A percentile compares a stretch with the other conserved stretches of the same genome.
phyloP scores from a whole-genome alignment of 1,140 invertebrate species.

The Macrosteles quadrilineatus region DNA sequence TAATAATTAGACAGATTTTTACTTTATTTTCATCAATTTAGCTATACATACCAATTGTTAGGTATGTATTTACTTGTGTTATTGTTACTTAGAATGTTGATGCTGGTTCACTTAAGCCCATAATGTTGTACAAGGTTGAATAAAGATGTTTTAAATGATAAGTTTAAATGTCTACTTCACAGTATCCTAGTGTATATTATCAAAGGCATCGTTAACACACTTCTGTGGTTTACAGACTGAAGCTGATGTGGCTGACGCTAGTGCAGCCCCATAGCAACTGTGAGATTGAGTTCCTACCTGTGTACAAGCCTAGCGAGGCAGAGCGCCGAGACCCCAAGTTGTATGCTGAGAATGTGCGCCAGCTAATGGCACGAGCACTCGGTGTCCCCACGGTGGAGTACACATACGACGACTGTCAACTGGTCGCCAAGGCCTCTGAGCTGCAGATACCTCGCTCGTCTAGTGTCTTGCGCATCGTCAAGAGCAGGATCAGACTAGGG shows the following conservation, averaged over 20 bases:
- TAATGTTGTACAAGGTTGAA: too few relatives aligned
- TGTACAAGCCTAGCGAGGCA: conserved; percentile 83
- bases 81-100: too few relatives aligned
- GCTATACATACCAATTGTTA: too few relatives aligned
- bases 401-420: conserved; percentile 87
- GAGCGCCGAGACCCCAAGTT: conserved; percentile 87
- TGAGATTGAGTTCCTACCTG: conserved; percentile 94
- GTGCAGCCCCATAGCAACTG: conserved; percentile 87
- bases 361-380: conserved; percentile 87
- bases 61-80: too few relatives aligned
- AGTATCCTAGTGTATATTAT: too few relatives aligned
- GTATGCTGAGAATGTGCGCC: conserved; percentile 87
- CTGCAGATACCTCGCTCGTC: conserved; percentile 75
- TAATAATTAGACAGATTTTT: too few relatives aligned
- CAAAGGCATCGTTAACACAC: too few relatives aligned
- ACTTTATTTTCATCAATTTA: too few relatives aligned
- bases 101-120: too few relatives aligned
- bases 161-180: too few relatives aligned
- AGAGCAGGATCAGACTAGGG: conserved; percentile 70
- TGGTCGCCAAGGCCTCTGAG: conserved; percentile 79
- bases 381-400: conserved; percentile 86
- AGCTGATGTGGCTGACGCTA: conserved; percentile 86
- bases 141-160: too few relatives aligned
- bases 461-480: conserved; percentile 73
- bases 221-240: too few relatives aligned